Conservation (phyloP, 2,113 vertebrate species). For the Triplophysa rosa region DNA sequence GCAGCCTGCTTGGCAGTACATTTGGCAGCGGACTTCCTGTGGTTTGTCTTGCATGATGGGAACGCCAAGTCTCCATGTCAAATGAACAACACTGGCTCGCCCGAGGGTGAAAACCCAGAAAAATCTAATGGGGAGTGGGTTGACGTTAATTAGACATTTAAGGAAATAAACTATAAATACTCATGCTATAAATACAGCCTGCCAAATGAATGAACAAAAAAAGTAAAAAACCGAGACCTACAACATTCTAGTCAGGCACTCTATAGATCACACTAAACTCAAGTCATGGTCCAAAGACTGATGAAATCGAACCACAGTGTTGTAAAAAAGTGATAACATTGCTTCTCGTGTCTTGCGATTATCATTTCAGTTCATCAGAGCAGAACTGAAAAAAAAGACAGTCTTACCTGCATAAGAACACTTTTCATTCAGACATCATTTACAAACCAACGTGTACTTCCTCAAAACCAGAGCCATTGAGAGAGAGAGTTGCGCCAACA, state of each 20-base stretch:
- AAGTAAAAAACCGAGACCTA: too few species aligned
- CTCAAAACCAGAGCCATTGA: not conserved
- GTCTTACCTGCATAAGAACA: not conserved
- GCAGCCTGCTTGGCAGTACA: not conserved
- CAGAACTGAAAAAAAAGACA: conserved; percentile 17
- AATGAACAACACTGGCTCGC: not conserved
- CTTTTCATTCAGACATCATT: not conserved
- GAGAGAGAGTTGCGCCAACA: too few species aligned
- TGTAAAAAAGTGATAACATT: not conserved
- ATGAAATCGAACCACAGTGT: not conserved
- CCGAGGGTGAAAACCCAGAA: not conserved
- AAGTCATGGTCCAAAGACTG: not conserved
- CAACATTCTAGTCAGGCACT: not conserved
- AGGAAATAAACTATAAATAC: conserved; percentile 15
- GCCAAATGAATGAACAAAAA: not conserved
- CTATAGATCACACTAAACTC: not conserved
- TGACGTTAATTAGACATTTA: conserved; percentile 17
- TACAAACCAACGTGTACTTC: not conserved
- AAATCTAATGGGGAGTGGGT: not conserved
- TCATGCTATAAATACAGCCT: not conserved
- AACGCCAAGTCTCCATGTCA: conserved; percentile 8
- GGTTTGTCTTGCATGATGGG: conserved; percentile 18
- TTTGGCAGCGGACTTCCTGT: conserved; percentile 10
- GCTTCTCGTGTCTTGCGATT: not conserved
- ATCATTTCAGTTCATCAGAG: conserved; percentile 4